Evolutionary conservation across 2,113 vertebrate species (phyloP).

Genomic region (Cyanocitta stelleri): DNA sequence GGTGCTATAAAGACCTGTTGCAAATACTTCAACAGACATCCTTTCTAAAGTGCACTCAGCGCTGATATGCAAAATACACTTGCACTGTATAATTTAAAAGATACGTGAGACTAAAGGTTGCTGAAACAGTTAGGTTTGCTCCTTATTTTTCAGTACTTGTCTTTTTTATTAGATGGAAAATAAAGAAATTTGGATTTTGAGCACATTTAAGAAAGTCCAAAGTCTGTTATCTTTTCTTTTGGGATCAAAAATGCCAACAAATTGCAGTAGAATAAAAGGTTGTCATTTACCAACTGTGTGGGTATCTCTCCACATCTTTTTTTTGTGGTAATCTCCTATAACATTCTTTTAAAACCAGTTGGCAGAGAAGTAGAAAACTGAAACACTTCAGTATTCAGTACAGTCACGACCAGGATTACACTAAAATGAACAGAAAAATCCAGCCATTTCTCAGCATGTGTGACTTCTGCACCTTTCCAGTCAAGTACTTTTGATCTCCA

Average conservation of each 20-base stretch:
- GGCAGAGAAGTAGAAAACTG: not conserved
- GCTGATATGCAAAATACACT: not conserved
- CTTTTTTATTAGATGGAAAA: not conserved
- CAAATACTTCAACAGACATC: not conserved
- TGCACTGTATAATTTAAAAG: not conserved
- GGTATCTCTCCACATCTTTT: not conserved
- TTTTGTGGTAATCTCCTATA: not conserved
- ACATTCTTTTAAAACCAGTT: not conserved
- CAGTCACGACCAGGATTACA: not conserved
- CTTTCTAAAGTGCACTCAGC: not conserved
- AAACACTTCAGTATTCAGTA: not conserved
- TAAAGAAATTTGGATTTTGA: not conserved
- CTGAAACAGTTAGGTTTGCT: not conserved
- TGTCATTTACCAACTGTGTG: not conserved
- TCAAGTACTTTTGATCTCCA: not conserved
- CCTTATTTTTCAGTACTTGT: not conserved
- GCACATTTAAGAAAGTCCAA: not conserved
- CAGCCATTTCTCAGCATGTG: not conserved
- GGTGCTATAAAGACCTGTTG: slow-evolving; percentile 36
- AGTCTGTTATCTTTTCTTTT: not conserved
- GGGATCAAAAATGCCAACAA: not conserved
- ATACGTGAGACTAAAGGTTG: not conserved
- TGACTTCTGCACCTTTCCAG: not conserved
- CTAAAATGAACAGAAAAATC: not conserved
- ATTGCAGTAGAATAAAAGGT: not conserved